Evolutionary conservation across 2,888 invertebrate species (phyloP).

Genomic region (Macaria notata): DNA sequence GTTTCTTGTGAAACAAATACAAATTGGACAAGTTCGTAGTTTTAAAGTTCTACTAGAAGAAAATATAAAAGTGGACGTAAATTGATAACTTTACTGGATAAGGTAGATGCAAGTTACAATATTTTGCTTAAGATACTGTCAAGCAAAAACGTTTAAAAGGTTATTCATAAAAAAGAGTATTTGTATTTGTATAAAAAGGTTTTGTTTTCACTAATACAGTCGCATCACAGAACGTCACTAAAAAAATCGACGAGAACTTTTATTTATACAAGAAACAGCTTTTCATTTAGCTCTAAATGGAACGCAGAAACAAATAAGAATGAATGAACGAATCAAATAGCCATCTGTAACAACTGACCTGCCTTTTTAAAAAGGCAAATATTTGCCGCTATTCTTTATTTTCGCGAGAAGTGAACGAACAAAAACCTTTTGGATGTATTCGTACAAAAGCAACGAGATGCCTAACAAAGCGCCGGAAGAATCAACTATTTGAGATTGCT

Average conservation of each 20-base stretch:
- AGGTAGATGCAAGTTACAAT: too few species aligned
- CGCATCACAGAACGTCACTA: too few species aligned
- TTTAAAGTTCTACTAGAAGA: too few species aligned
- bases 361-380: slow-evolving; percentile 18
- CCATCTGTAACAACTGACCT: slow-evolving; percentile 22
- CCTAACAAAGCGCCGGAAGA: slow-evolving; percentile 36
- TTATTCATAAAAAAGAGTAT: too few species aligned
- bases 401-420: slow-evolving; percentile 14
- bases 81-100: too few species aligned
- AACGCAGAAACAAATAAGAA: not conserved
- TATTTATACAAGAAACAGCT: not conserved
- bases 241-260: not conserved
- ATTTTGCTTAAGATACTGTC: too few species aligned
- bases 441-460: slow-evolving; percentile 30
- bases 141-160: too few species aligned
- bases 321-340: slow-evolving; percentile 15
- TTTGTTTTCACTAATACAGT: too few species aligned
- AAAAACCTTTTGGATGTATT: slow-evolving; percentile 28
- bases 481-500: slow-evolving; percentile 51
- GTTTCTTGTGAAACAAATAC: too few species aligned
- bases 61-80: too few species aligned
- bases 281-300: not conserved
- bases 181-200: too few species aligned
- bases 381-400: slow-evolving; percentile 23
- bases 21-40: too few species aligned